Conservation (phyloP, 2,797 vertebrate species). For the Cryptoblepharus egeriae region DNA sequence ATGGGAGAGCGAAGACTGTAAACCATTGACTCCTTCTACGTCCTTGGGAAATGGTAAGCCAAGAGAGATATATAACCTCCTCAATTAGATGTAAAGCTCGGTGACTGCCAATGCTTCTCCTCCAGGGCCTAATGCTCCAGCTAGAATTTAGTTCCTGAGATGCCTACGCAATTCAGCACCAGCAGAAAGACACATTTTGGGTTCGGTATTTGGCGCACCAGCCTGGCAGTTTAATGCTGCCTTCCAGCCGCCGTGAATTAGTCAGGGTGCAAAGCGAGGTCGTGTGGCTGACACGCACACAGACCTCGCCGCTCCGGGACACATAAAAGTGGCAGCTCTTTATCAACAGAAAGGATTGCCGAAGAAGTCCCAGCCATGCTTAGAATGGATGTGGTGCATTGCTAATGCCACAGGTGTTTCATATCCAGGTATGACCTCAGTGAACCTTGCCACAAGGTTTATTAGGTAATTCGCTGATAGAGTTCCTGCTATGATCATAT, state of each 20-base stretch:
- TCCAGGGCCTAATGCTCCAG: background rate
- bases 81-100: constrained; percentile 8
- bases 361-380: background rate
- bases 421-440: background rate
- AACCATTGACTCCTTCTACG: constrained; percentile 1
- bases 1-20: background rate
- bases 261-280: constrained; percentile 2
- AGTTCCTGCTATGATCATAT: too few species aligned
- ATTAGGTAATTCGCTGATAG: too few species aligned
- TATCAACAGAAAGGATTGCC: background rate
- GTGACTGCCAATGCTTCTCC: background rate
- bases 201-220: background rate
- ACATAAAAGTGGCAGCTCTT: background rate
- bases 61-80: constrained; percentile 9
- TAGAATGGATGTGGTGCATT: background rate
- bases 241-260: constrained; percentile 32
- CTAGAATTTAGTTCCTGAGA: background rate
- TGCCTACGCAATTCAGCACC: constrained; percentile 3
- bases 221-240: constrained; percentile 29
- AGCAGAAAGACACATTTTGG: constrained; percentile 7
- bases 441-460: background rate
- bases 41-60: constrained; percentile 29
- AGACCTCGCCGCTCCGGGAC: background rate
- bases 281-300: constrained; percentile 8
- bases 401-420: background rate